Evolutionary conservation across 1,140 invertebrate species (phyloP).

Genomic region (Orussus abietinus): DNA sequence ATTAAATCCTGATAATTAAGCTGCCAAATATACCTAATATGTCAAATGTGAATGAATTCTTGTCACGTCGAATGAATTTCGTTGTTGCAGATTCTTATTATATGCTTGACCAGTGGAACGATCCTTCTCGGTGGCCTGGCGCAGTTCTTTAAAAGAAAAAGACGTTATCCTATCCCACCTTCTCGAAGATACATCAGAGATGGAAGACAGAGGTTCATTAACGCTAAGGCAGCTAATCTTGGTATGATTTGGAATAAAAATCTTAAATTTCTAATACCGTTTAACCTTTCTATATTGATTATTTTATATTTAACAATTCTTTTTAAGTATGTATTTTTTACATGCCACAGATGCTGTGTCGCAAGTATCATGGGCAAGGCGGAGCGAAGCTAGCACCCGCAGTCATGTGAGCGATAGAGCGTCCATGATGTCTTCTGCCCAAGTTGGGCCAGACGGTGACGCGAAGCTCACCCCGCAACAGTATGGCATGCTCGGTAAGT

Average conservation of each 20-base stretch:
- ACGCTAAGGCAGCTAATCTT: conserved; percentile 44
- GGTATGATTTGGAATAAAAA: conserved; percentile 30
- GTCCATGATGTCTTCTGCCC: conserved; percentile 48
- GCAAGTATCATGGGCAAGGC: conserved; percentile 49
- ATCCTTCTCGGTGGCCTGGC: conserved; percentile 45
- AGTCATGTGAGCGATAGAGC: conserved; percentile 49
- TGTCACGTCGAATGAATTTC: conserved; percentile 10
- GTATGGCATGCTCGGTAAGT: conserved; percentile 51
- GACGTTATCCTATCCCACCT: conserved; percentile 39
- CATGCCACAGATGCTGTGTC: conserved; percentile 42
- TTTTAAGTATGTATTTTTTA: conserved; percentile 11
- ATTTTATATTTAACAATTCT: background rate
- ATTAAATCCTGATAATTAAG: background rate
- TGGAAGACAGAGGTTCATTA: conserved; percentile 40
- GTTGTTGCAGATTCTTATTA: conserved; percentile 41
- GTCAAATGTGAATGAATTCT: background rate
- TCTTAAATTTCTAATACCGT: background rate
- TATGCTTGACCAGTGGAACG: conserved; percentile 45
- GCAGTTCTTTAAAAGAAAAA: conserved; percentile 48
- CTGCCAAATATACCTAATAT: background rate
- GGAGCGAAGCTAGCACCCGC: conserved; percentile 47
- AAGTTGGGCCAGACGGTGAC: conserved; percentile 43
- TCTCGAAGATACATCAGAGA: conserved; percentile 36
- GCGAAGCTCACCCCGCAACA: conserved; percentile 49
- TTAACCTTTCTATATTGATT: background rate